These are phyloP conservation scores for Burhinus bistriatus DNA, from an alignment of 2,113 vertebrate genomes.

Conservation along the genomic window DNA sequence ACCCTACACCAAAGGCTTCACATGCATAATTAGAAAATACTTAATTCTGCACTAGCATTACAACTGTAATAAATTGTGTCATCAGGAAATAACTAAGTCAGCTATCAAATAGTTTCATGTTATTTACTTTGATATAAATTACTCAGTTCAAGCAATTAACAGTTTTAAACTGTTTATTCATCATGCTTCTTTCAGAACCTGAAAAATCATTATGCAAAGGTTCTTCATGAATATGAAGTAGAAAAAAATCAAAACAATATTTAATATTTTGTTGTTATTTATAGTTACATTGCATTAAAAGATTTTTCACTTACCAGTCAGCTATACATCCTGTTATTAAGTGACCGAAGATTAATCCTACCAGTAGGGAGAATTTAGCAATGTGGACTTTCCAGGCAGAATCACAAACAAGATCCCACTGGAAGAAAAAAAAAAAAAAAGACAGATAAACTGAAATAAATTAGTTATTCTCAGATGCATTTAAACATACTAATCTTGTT, in stretches of 20 bases:
- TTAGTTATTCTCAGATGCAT: background rate
- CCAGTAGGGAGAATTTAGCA: conserved; percentile 94
- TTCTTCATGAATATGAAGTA: background rate
- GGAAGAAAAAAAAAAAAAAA: conserved; percentile 49
- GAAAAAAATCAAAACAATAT: background rate
- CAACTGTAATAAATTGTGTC: background rate
- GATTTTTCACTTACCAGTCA: conserved; percentile 86
- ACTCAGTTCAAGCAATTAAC: background rate
- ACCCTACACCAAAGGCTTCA: background rate
- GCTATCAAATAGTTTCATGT: background rate
- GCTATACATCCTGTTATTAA: conserved; percentile 96
- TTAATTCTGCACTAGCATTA: background rate
- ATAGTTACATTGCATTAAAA: background rate
- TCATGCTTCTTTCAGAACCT: background rate
- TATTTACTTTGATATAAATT: background rate
- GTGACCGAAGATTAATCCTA: conserved; percentile 97
- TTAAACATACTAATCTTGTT: background rate
- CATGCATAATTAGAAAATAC: background rate
- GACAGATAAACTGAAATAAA: conserved; percentile 17
- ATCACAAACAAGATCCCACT: conserved; percentile 98
- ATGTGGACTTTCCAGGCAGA: conserved; percentile 98
- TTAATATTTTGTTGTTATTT: background rate
- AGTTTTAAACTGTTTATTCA: background rate
- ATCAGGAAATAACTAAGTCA: background rate
- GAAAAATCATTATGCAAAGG: background rate